phyloP scores from a whole-genome alignment of 2,113 vertebrate genomes.

The Tringa solitaria region DNA sequence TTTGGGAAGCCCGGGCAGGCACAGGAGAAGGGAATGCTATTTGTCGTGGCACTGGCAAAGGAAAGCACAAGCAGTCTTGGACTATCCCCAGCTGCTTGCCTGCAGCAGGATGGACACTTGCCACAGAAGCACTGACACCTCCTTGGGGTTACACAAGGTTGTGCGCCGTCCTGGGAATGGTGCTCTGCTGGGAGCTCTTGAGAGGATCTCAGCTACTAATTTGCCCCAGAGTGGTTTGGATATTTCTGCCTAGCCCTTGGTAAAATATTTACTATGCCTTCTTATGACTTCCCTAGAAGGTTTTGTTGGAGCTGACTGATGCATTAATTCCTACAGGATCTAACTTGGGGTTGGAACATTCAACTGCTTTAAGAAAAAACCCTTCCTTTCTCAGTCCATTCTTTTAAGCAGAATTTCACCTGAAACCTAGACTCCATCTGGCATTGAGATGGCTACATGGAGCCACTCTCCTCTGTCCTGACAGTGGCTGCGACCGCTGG shows the following conservation, averaged over 20 bases:
- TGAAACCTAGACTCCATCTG: background rate
- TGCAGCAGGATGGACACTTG: background rate
- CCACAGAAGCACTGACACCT: constrained; percentile 3
- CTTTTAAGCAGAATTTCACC: constrained; percentile 13
- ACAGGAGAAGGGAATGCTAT: background rate
- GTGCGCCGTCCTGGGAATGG: rapidly evolving
- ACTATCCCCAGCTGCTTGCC: background rate
- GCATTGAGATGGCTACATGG: background rate
- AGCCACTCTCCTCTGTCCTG: background rate
- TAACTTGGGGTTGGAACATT: background rate
- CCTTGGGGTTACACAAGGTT: constrained; percentile 24
- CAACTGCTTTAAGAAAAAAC: background rate
- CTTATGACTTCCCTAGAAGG: constrained; percentile 28
- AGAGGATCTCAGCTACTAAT: background rate
- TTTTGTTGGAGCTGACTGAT: constrained; percentile 19
- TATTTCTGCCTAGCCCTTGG: background rate
- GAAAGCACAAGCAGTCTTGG: background rate
- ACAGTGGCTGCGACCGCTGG: background rate
- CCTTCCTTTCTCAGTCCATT: background rate
- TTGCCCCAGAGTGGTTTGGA: background rate
- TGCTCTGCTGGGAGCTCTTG: background rate
- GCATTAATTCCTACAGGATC: constrained; percentile 9
- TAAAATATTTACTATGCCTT: constrained; percentile 47
- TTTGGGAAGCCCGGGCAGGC: background rate
- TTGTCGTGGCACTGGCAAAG: background rate